A percentile compares a stretch with the other conserved stretches of the same genome.
Conservation (phyloP, 2,888 invertebrate genomes). For the Adelognathus sp. region DNA sequence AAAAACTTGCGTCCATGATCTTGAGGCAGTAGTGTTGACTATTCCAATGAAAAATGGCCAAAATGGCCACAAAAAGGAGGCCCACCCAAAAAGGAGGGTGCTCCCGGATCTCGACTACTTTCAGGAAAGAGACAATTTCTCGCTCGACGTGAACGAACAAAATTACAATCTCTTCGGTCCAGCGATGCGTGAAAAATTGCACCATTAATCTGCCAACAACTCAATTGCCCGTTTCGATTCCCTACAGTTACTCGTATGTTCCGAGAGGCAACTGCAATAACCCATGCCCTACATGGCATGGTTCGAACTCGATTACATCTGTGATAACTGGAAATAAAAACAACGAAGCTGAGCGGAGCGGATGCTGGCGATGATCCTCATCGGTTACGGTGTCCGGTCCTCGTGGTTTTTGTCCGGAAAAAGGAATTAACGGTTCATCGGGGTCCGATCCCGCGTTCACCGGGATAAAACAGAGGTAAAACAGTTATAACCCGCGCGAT, state of each 20-base stretch:
- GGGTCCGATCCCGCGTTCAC: slow-evolving; percentile 10
- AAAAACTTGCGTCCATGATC: slow-evolving; percentile 11
- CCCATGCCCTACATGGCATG: slow-evolving; percentile 25
- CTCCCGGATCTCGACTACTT: too few relatives aligned
- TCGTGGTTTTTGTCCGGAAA: slow-evolving; percentile 48
- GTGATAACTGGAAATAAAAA: slow-evolving; percentile 45
- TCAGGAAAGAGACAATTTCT: too few relatives aligned
- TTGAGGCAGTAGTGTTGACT: slow-evolving; percentile 9
- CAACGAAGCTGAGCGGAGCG: slow-evolving; percentile 28
- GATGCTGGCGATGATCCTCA: slow-evolving; percentile 35
- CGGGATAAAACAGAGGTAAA: slow-evolving; percentile 28
- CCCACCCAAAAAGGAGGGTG: too few relatives aligned
- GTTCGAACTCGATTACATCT: slow-evolving; percentile 41
- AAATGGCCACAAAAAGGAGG: too few relatives aligned
- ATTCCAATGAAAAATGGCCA: too few relatives aligned
- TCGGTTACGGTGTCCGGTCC: slow-evolving; percentile 30
- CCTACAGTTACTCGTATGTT: slow-evolving; percentile 28
- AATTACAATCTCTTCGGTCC: not conserved
- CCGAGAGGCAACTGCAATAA: slow-evolving; percentile 18
- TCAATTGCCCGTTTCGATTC: slow-evolving; percentile 18
- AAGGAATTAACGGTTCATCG: slow-evolving; percentile 54
- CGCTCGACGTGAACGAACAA: too few relatives aligned
- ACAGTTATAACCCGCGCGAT: slow-evolving; percentile 49
- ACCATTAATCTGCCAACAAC: not conserved
- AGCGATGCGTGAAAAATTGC: not conserved